Conservation (phyloP, 1,140 invertebrate species). For the Diploscapter pachys region DNA sequence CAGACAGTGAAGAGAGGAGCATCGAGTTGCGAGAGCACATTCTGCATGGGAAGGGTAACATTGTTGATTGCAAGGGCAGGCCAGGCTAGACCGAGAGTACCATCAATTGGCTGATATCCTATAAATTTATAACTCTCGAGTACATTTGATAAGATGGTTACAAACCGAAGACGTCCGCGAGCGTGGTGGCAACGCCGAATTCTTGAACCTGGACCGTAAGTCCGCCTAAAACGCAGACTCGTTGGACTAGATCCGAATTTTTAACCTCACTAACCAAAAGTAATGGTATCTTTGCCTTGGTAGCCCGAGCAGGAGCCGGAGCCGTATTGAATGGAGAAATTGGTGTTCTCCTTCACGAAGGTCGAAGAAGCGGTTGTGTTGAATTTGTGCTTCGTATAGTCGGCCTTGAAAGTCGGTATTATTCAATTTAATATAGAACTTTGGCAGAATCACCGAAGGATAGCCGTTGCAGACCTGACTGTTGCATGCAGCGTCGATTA, state of each 20-base stretch:
- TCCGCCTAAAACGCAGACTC: neutral
- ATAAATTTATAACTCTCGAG: too few relatives aligned
- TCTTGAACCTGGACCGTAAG: slow-evolving; percentile 13
- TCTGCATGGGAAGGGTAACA: slow-evolving; percentile 38
- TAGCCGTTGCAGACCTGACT: slow-evolving; percentile 41
- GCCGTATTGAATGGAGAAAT: slow-evolving; percentile 35
- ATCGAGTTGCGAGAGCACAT: slow-evolving; percentile 31
- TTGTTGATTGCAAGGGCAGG: slow-evolving; percentile 30
- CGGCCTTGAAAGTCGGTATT: neutral
- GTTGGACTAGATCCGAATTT: neutral
- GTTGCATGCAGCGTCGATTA: slow-evolving; percentile 38
- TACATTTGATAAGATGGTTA: slow-evolving; percentile 11
- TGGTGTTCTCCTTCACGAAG: slow-evolving; percentile 6
- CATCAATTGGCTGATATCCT: slow-evolving; percentile 42
- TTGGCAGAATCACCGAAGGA: neutral
- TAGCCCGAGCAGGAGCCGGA: slow-evolving; percentile 29
- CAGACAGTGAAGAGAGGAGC: slow-evolving; percentile 40
- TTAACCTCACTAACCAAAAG: neutral
- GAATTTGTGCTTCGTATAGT: slow-evolving; percentile 36
- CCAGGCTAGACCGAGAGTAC: slow-evolving; percentile 35
- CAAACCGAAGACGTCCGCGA: slow-evolving; percentile 28
- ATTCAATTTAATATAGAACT: neutral
- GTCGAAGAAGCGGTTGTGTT: slow-evolving; percentile 22
- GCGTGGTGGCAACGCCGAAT: slow-evolving; percentile 24
- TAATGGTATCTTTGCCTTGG: slow-evolving; percentile 24